Percentiles rank a stretch among this genome's conserved stretches.
Conservation (phyloP, 30 jellyfish, hydroid and myxozoan species). For the Turritopsis dohrnii region DNA sequence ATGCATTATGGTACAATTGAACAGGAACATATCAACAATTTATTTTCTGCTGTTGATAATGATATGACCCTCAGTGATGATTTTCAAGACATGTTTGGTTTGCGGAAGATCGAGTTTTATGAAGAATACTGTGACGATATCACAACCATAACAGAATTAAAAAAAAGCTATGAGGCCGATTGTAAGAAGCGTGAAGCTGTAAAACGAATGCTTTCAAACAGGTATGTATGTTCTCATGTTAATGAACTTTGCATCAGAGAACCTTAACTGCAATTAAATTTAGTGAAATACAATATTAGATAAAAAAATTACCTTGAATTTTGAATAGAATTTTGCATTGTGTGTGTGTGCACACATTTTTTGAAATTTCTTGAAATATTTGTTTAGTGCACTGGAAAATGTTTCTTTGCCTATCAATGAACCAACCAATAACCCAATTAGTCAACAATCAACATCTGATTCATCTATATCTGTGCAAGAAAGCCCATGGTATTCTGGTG, state of each 20-base stretch:
- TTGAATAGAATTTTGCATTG: no score
- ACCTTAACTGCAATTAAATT: no score
- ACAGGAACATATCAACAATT: constrained; percentile 31
- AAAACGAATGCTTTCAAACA: constrained; percentile 8
- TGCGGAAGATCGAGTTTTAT: constrained; percentile 59
- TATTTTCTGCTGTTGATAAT: constrained; percentile 47
- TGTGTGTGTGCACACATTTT: neutral
- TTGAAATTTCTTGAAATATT: neutral
- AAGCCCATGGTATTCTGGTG: neutral
- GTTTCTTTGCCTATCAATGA: neutral
- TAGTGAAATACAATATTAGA: no score
- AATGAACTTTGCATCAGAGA: no score
- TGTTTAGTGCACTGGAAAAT: neutral
- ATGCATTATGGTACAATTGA: constrained; percentile 36
- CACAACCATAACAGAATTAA: constrained; percentile 32
- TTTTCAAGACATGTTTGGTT: constrained; percentile 73
- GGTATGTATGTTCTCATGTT: neutral
- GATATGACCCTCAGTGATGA: constrained; percentile 44
- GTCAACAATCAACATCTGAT: neutral
- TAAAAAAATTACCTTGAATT: no score
- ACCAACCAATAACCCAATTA: neutral
- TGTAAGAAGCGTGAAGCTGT: constrained; percentile 7
- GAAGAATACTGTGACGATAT: constrained; percentile 72
- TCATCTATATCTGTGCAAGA: neutral
- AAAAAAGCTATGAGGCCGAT: constrained; percentile 44